phyloP scores from a whole-genome alignment of 2,888 invertebrate genomes.

The Synanthedon tipuliformis region DNA sequence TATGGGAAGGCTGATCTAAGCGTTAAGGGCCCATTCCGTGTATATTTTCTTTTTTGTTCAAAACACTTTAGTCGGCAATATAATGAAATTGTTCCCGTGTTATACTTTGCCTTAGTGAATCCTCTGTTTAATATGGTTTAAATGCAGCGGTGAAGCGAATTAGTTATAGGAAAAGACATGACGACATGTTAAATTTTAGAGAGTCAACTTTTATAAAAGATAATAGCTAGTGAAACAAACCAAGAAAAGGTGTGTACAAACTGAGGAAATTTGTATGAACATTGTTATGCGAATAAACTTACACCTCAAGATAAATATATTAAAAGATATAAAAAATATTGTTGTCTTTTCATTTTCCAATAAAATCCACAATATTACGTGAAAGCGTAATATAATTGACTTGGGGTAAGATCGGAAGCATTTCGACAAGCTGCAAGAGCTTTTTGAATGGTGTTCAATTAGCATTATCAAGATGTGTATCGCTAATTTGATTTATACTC shows the following conservation, averaged over 20 bases:
- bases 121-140: conserved; percentile 55
- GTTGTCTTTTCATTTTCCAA: conserved; percentile 45
- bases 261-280: conserved; percentile 70
- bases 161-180: conserved; percentile 68
- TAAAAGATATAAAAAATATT: conserved; percentile 31
- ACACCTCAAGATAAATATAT: conserved; percentile 69
- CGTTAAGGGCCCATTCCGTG: conserved; percentile 57
- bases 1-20: conserved; percentile 45
- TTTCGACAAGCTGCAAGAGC: too few relatives aligned
- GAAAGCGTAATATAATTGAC: too few relatives aligned
- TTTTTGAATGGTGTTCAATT: too few relatives aligned
- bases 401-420: too few relatives aligned
- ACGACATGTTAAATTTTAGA: conserved; percentile 69
- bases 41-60: conserved; percentile 45
- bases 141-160: conserved; percentile 62
- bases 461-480: too few relatives aligned
- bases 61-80: conserved; percentile 44
- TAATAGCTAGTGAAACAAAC: conserved; percentile 59
- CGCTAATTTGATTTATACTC: too few relatives aligned
- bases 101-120: conserved; percentile 59
- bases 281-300: conserved; percentile 72
- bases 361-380: too few relatives aligned
- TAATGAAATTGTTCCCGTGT: conserved; percentile 46
- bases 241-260: conserved; percentile 68
- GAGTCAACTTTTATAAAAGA: conserved; percentile 70